Conservation (phyloP, 1,140 invertebrate genomes). For the Ericerus pela region DNA sequence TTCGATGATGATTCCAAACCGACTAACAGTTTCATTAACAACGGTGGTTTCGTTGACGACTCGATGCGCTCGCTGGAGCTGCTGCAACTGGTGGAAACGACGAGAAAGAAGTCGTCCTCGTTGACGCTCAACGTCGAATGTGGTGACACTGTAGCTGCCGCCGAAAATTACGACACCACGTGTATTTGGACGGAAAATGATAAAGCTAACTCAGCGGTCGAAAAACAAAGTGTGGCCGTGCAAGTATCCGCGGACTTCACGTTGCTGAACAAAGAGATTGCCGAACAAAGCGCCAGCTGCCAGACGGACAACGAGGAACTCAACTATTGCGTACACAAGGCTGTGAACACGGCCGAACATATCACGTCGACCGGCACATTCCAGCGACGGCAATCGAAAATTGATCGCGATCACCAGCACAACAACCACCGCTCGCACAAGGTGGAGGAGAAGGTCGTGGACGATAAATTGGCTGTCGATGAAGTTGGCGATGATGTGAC, state of each 20-base stretch:
- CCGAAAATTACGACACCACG: not conserved
- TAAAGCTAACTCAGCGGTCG: not conserved
- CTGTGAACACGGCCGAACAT: not conserved
- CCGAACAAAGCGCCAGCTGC: constrained; percentile 10
- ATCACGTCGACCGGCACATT: not conserved
- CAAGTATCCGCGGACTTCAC: constrained; percentile 18
- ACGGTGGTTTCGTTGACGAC: not conserved
- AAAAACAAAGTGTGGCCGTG: constrained; percentile 16
- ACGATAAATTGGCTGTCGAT: no score
- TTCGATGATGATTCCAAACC: constrained; percentile 6
- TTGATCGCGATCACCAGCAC: not conserved
- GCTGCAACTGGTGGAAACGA: constrained; percentile 5
- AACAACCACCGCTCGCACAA: not conserved
- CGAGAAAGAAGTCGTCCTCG: not conserved
- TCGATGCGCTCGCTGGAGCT: constrained; percentile 21
- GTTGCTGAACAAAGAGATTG: constrained; percentile 12
- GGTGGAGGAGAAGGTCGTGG: not conserved
- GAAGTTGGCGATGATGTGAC: no score
- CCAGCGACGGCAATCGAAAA: not conserved
- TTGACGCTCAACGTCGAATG: not conserved
- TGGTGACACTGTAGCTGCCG: not conserved
- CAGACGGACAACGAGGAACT: constrained; percentile 15
- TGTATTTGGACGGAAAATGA: not conserved
- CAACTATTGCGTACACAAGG: constrained; percentile 2
- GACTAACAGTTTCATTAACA: not conserved